A percentile compares a stretch with the other conserved stretches of the same genome.
Conservation (phyloP, 2,113 vertebrate species). For the Phainopepla nitens region DNA sequence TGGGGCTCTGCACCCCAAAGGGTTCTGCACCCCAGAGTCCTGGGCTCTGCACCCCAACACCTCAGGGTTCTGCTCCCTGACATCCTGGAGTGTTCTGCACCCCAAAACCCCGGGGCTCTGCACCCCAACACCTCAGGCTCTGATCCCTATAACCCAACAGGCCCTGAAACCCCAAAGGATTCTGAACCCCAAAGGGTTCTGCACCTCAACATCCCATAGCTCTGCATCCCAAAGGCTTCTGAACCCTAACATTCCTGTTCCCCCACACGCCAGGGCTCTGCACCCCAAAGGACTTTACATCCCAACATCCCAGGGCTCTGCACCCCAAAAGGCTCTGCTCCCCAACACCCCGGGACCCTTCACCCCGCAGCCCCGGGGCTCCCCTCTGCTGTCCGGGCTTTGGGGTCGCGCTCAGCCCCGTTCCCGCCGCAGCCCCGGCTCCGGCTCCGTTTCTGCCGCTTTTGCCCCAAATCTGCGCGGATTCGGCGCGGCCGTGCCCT, state of each 20-base stretch:
- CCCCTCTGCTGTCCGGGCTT: not conserved
- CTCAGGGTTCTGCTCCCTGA: not conserved
- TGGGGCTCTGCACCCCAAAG: not conserved
- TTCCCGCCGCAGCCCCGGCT: not conserved
- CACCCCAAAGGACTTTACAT: not conserved
- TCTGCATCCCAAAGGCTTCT: not conserved
- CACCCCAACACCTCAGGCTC: not conserved
- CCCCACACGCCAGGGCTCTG: not conserved
- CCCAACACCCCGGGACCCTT: fast-evolving
- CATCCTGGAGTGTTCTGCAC: too few species aligned
- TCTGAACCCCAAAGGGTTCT: not conserved
- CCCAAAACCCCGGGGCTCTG: not conserved
- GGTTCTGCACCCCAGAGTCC: not conserved
- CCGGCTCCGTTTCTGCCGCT: not conserved
- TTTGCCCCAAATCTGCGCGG: not conserved
- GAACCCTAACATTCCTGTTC: not conserved
- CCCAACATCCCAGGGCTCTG: not conserved
- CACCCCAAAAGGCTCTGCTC: not conserved
- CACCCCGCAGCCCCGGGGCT: not conserved
- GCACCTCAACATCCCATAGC: not conserved
- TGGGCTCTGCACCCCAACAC: not conserved
- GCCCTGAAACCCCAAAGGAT: too few species aligned
- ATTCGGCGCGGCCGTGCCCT: not conserved
- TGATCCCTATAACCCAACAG: too few species aligned
- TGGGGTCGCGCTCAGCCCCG: not conserved